Evolutionary conservation across 2,888 invertebrate genomes (phyloP).

Genomic region (Lithophane semibrunnea): DNA sequence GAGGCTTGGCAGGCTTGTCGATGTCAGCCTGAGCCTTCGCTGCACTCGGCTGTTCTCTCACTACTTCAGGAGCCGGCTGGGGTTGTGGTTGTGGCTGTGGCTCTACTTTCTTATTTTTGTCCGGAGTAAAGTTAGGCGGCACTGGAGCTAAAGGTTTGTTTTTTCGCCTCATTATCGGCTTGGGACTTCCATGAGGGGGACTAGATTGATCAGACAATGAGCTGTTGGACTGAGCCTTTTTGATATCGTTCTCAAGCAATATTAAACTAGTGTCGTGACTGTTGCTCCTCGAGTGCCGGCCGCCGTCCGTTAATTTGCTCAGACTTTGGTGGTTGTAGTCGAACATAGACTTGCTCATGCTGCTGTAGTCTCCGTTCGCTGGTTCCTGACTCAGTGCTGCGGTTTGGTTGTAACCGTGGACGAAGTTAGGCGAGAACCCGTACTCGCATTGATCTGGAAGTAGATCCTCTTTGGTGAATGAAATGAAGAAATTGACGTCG

Average conservation of each 20-base stretch:
- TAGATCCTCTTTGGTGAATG: constrained; percentile 90
- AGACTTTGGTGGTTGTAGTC: constrained; percentile 78
- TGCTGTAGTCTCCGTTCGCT: constrained; percentile 84
- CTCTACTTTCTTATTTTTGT: constrained; percentile 83
- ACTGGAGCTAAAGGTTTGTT: constrained; percentile 94
- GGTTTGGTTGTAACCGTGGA: constrained; percentile 84
- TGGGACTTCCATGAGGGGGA: constrained; percentile 94
- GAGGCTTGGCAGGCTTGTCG: constrained; percentile 92
- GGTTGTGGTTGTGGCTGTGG: constrained; percentile 67
- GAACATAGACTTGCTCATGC: constrained; percentile 86
- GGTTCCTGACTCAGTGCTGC: constrained; percentile 83
- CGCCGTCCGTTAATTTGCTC: constrained; percentile 70
- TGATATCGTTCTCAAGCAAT: constrained; percentile 87
- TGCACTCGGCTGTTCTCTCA: constrained; percentile 70
- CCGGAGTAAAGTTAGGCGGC: constrained; percentile 91
- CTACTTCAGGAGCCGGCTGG: constrained; percentile 63
- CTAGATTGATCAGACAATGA: constrained; percentile 92
- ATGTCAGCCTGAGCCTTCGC: constrained; percentile 80
- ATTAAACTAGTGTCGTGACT: constrained; percentile 91
- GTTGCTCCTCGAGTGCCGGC: constrained; percentile 90
- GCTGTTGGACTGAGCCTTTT: constrained; percentile 92
- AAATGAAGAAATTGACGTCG: constrained; percentile 93
- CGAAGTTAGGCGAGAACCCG: constrained; percentile 84
- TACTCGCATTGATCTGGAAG: constrained; percentile 89
- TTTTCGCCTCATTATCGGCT: constrained; percentile 93